Base-by-base conservation (phyloP, 2,113 vertebrate species). In the Paraplagusia blochii region DNA sequence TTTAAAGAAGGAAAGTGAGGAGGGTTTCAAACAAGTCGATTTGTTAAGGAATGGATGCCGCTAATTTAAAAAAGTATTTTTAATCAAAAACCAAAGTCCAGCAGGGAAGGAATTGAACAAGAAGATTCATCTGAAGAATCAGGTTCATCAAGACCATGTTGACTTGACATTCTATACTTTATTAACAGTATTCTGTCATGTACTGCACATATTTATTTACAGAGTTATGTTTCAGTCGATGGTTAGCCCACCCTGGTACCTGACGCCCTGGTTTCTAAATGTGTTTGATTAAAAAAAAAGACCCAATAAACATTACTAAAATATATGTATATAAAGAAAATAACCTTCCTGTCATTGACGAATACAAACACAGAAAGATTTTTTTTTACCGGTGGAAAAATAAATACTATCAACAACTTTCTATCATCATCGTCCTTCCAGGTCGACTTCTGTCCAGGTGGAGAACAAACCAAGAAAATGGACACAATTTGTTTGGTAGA, bases 401-500 rank as follows among this genome's bases (percentile, higher is more conserved):
- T 92, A 92, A 92, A 91, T 91, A 91, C 87, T 89, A 88, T 91
- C 80, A 83, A 90, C 85, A 89, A 80, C 71, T 83, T 77, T 84
- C 70, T 83, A 79, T 77, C 62, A 74, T 81, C 76, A 83, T 85
- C 72, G 67, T 63, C 69, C 79, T 74, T 72, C 49, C 56, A 74
- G 66, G 72, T 68, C 38, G 63, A 55, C 58, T 39, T 84, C 83
- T 77, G 45, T 72, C 55, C 67, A 78, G 64, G 77, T 63, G 69
- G 73, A 65, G 72, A 66, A 77, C 63, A 45, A 16, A 58, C 12
- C 8, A 46, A 17, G 51, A 66, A 66, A 51, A 61, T 61, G 55
- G 6, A 44, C 40, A 53, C 12, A 42, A 17, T n/a, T 63, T 40
- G 38, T 5, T 12, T 40, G 38, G 38, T 11, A 29, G 6, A 6